phyloP scores from a whole-genome alignment of 2,113 vertebrate species.

The Phalacrocorax aristotelis region DNA sequence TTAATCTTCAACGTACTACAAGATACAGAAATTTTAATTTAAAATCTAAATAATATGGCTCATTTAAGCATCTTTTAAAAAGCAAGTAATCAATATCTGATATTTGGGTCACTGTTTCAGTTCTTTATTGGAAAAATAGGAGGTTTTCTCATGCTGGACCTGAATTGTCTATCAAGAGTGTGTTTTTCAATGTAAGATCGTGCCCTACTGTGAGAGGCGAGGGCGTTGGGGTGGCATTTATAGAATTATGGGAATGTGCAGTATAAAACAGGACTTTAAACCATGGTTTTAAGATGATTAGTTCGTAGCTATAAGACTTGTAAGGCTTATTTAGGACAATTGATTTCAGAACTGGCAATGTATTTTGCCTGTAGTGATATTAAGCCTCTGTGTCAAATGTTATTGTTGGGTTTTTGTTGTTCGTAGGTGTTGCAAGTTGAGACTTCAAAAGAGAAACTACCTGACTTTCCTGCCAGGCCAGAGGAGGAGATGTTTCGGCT shows the following conservation, averaged over 20 bases:
- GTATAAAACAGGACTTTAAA: background rate
- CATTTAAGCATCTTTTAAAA: background rate
- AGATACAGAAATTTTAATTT: background rate
- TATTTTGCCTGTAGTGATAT: background rate
- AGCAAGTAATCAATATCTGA: background rate
- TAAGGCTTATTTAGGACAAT: background rate
- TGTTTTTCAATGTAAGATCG: background rate
- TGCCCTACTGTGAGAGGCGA: fast-evolving
- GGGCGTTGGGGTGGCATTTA: background rate
- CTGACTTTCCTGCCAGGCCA: background rate
- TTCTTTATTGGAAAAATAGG: background rate
- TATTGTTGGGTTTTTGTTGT: background rate
- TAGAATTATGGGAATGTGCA: background rate
- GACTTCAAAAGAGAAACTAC: background rate
- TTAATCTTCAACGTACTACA: background rate
- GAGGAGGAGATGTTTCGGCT: background rate
- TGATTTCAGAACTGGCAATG: background rate
- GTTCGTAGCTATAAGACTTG: background rate
- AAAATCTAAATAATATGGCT: background rate
- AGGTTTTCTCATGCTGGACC: background rate
- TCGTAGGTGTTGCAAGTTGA: background rate
- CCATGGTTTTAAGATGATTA: background rate
- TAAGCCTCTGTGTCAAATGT: background rate
- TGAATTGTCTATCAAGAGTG: background rate
- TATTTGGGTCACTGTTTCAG: background rate